These are phyloP conservation scores for Julus scanicus DNA, from an alignment of 2,888 invertebrate species.

Conservation along the genomic window DNA sequence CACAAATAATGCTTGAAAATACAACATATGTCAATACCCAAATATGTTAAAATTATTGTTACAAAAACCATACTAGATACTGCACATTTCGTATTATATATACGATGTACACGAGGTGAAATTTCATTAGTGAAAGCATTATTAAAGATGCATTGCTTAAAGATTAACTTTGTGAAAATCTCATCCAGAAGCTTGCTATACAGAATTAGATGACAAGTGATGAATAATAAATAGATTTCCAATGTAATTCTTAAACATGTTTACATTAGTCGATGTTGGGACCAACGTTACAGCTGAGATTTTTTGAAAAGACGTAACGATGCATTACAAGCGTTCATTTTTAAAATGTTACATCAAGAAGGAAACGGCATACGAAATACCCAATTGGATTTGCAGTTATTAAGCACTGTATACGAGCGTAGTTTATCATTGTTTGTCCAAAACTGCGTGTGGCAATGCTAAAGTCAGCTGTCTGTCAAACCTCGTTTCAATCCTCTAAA, in stretches of 20 bases:
- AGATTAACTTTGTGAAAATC: neutral
- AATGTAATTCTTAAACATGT: neutral
- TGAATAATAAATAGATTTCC: neutral
- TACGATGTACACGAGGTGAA: too few relatives aligned
- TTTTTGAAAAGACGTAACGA: neutral
- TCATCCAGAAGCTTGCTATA: neutral
- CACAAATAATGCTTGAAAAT: too few relatives aligned
- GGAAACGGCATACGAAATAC: neutral
- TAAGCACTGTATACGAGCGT: neutral
- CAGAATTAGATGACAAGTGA: neutral
- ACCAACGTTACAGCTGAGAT: neutral
- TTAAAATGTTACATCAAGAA: neutral
- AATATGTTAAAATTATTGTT: too few relatives aligned
- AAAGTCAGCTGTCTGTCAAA: conserved; percentile 3
- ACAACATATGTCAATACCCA: too few relatives aligned
- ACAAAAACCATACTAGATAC: too few relatives aligned
- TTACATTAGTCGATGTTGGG: neutral
- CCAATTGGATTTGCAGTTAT: neutral
- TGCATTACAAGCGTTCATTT: neutral
- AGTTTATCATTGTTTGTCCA: neutral
- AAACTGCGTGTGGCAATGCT: neutral
- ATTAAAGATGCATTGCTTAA: neutral
- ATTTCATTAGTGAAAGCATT: too few relatives aligned
- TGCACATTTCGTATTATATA: too few relatives aligned
- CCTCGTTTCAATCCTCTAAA: neutral